phyloP scores from a whole-genome alignment of 2,113 vertebrate genomes.

The Etheostoma spectabile region DNA sequence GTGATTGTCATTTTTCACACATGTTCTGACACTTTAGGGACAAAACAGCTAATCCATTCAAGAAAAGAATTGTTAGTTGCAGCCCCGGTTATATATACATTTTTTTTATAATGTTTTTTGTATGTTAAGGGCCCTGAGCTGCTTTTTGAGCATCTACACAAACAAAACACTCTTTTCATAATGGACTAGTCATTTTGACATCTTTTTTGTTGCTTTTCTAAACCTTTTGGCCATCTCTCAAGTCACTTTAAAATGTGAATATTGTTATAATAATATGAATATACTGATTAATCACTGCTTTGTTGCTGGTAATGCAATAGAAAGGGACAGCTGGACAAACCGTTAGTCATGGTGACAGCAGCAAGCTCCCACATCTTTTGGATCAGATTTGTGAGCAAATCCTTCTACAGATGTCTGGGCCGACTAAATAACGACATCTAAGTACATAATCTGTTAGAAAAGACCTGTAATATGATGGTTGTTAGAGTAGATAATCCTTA shows the following conservation, averaged over 20 bases:
- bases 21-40: too few relatives aligned
- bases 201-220: not conserved
- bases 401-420: slow-evolving; percentile 45
- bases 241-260: not conserved
- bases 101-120: too few relatives aligned
- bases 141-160: not conserved
- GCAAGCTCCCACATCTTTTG: slow-evolving; percentile 35
- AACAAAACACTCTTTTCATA: not conserved
- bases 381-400: slow-evolving; percentile 50
- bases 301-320: slow-evolving; percentile 4
- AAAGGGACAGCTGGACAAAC: slow-evolving; percentile 53
- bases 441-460: slow-evolving; percentile 25
- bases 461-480: not conserved
- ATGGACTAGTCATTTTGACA: not conserved
- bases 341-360: slow-evolving; percentile 31
- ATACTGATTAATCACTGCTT: not conserved
- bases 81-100: too few relatives aligned
- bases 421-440: slow-evolving; percentile 1
- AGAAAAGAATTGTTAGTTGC: too few relatives aligned
- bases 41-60: too few relatives aligned
- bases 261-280: not conserved
- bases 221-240: not conserved
- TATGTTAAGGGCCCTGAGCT: not conserved
- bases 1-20: too few relatives aligned
- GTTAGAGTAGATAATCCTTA: not conserved